These are phyloP conservation scores for Cylindroiulus punctatus DNA, from an alignment of 2,888 invertebrate genomes.

Conservation along the genomic window DNA sequence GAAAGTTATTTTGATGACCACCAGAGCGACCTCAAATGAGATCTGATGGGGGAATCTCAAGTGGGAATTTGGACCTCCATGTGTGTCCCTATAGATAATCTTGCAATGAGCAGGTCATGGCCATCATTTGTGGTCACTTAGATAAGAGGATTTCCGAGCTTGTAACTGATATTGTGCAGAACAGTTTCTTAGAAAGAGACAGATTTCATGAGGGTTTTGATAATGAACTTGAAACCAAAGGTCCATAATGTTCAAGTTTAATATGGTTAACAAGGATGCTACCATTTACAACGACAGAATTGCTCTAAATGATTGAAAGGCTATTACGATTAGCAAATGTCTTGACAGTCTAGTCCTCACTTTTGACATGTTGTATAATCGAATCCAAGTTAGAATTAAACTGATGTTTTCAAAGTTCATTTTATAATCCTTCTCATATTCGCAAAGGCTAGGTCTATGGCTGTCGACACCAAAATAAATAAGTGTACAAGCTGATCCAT, in stretches of 20 bases:
- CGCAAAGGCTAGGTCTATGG: neutral
- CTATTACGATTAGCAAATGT: neutral
- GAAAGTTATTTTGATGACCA: neutral
- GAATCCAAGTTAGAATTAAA: neutral
- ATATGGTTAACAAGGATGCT: constrained; percentile 30
- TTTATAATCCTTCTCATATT: neutral
- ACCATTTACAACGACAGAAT: neutral
- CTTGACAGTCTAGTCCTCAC: constrained; percentile 2
- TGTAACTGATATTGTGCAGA: constrained; percentile 5
- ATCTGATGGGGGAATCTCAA: neutral
- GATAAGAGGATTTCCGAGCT: neutral
- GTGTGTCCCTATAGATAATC: neutral
- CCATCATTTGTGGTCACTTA: constrained; percentile 12
- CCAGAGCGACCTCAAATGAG: constrained; percentile 1
- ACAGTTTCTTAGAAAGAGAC: neutral
- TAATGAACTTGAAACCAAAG: constrained; percentile 40
- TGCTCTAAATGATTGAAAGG: neutral
- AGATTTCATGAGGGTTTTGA: neutral
- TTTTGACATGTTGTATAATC: constrained; percentile 18
- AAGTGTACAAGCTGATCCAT: no score
- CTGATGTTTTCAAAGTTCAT: neutral
- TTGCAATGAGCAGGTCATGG: neutral
- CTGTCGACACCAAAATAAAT: neutral
- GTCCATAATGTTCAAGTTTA: constrained; percentile 31
- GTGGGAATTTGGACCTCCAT: constrained; percentile 4